A percentile compares a stretch with the other conserved stretches of the same genome.
Conservation (phyloP, 2,888 invertebrate species). For the Phytoseiulus persimilis region DNA sequence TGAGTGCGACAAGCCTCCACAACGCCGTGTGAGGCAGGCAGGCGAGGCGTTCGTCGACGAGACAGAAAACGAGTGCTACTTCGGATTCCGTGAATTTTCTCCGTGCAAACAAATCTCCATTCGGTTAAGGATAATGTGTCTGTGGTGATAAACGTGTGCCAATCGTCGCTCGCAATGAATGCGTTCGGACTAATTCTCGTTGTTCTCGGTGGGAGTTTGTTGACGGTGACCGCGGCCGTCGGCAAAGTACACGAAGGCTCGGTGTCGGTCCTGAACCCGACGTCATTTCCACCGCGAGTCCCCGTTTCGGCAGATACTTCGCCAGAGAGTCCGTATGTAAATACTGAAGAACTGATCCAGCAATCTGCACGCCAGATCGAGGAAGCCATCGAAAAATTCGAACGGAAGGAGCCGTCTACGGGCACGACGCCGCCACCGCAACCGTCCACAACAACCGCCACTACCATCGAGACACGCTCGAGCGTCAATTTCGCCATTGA, state of each 20-base stretch:
- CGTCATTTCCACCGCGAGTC: not conserved
- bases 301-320: not conserved
- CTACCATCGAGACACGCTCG: not conserved
- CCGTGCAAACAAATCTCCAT: not conserved
- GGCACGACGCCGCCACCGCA: not conserved
- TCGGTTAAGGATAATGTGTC: not conserved
- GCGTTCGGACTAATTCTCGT: not conserved
- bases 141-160: not conserved
- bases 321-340: constrained; percentile 18
- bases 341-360: constrained; percentile 31
- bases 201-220: not conserved
- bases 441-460: not conserved
- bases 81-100: not conserved
- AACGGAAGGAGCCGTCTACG: not conserved
- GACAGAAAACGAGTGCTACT: not conserved
- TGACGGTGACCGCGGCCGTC: not conserved
- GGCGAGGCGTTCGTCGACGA: not conserved
- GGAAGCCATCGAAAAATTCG: constrained; percentile 13
- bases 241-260: not conserved
- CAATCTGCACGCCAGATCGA: constrained; percentile 36
- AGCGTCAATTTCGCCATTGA: constrained; percentile 12
- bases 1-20: not conserved
- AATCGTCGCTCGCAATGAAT: not conserved
- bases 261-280: constrained; percentile 21
- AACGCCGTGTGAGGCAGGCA: not conserved